Conservation (phyloP, 2,113 vertebrate species). For the Nycticebus coucang region DNA sequence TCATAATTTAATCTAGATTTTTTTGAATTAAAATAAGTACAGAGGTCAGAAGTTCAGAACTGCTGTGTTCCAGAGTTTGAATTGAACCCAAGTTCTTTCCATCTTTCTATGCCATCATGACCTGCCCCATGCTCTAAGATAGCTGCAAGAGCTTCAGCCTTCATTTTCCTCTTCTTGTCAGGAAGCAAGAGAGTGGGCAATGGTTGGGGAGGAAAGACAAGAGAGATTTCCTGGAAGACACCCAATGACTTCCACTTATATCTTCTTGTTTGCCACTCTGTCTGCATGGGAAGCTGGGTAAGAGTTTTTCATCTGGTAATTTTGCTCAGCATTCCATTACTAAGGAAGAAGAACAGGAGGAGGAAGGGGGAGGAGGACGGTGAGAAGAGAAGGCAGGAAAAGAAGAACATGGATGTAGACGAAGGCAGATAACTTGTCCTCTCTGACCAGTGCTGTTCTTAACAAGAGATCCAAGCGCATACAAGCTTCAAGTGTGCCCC, state of each 20-base stretch:
- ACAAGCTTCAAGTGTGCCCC: fast-evolving
- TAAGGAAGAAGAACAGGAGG: neutral
- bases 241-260: neutral
- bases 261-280: neutral
- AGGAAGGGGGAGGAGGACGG: neutral
- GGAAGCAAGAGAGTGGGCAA: neutral
- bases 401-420: neutral
- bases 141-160: neutral
- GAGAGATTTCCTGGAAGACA: neutral
- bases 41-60: neutral
- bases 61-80: neutral
- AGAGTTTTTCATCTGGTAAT: too few relatives aligned
- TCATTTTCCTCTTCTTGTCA: neutral
- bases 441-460: neutral
- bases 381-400: neutral
- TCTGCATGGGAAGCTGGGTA: neutral
- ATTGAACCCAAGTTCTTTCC: neutral
- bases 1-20: neutral
- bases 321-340: neutral
- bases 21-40: neutral
- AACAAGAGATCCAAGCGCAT: neutral
- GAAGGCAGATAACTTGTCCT: fast-evolving
- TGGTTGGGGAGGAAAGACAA: neutral
- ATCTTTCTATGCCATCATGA: neutral
- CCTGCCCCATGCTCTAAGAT: neutral